phyloP scores from a whole-genome alignment of 92 coral and sea anemone species.

The Bergia sp. region DNA sequence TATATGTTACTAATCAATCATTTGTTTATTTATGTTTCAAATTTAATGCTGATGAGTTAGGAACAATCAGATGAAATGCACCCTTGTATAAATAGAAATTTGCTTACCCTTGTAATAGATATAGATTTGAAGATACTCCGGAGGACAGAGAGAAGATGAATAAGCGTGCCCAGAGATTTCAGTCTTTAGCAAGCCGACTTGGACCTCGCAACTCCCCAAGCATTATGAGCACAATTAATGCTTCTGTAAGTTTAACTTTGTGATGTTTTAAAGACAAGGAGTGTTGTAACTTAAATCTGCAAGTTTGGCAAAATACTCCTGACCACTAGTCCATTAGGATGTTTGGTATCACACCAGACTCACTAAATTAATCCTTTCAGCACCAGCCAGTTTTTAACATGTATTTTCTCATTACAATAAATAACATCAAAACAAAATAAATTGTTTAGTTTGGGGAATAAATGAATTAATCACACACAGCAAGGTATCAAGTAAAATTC shows the following conservation, averaged over 20 bases:
- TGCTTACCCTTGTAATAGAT: conserved; percentile 47
- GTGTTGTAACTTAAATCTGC: background rate
- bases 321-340: too few relatives aligned
- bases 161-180: conserved; percentile 93
- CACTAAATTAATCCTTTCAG: background rate
- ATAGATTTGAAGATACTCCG: conserved; percentile 69
- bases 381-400: too few relatives aligned
- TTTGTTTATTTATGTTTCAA: too few relatives aligned
- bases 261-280: background rate
- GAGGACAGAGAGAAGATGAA: conserved; percentile 81
- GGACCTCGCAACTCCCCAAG: conserved; percentile 69
- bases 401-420: too few relatives aligned
- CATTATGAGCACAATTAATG: conserved; percentile 73
- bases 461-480: too few relatives aligned
- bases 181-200: conserved; percentile 50
- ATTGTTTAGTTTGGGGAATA: too few relatives aligned
- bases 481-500: too few relatives aligned
- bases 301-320: background rate
- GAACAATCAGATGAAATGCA: too few relatives aligned
- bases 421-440: too few relatives aligned
- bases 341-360: background rate
- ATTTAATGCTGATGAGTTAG: too few relatives aligned
- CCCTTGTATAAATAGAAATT: too few relatives aligned
- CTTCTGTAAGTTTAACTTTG: conserved; percentile 69
- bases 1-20: too few relatives aligned